Conservation (phyloP, 2,888 invertebrate species). For the Lepidocyrtinus sp. region DNA sequence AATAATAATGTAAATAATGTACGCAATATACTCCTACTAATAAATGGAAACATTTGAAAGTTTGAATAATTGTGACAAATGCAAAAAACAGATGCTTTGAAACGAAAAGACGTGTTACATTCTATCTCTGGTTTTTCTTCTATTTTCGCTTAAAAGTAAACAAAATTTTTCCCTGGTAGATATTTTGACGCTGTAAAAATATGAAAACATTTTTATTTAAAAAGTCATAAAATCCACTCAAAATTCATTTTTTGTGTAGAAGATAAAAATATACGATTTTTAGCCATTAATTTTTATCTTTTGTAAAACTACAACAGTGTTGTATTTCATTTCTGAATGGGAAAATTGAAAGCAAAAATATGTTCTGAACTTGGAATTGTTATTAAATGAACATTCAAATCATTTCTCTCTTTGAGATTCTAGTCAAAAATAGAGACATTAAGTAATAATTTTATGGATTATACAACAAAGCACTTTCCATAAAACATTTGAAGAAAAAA, state of each 20-base stretch:
- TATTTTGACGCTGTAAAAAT: not conserved
- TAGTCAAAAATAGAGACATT: not conserved
- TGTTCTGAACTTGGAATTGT: too few species aligned
- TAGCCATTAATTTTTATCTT: slow-evolving; percentile 40
- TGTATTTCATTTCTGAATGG: not conserved
- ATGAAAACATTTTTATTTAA: not conserved
- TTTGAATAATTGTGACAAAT: too few species aligned
- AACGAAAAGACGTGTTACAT: too few species aligned
- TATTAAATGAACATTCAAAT: too few species aligned
- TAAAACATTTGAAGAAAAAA: not conserved
- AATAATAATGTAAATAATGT: not conserved
- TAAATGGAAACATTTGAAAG: not conserved
- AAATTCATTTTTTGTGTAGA: not conserved
- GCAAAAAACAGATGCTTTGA: too few species aligned
- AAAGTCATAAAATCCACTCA: not conserved
- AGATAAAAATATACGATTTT: not conserved
- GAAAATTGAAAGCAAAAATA: slow-evolving; percentile 14
- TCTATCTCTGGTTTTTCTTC: too few species aligned
- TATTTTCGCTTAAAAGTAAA: too few species aligned
- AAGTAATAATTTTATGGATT: not conserved
- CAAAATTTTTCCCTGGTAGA: not conserved
- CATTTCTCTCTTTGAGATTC: not conserved
- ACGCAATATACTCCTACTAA: not conserved
- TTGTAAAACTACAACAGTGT: slow-evolving; percentile 49
- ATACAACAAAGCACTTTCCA: not conserved